These are phyloP conservation scores for Emydoidea blandingii DNA, from an alignment of 2,797 vertebrate species.

Conservation along the genomic window DNA sequence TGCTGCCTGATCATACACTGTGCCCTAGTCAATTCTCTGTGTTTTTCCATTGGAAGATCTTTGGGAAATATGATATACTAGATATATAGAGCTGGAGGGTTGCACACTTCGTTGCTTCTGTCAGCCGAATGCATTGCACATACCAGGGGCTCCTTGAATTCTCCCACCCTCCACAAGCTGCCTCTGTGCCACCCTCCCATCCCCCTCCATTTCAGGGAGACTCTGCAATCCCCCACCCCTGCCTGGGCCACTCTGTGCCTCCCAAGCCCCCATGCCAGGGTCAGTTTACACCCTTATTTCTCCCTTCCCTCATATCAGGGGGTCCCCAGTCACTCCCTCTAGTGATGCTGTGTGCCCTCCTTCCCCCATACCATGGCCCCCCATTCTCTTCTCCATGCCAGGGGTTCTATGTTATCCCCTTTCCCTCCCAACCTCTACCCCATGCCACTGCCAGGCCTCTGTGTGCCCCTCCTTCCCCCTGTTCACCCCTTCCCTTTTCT, in stretches of 20 bases:
- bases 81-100: neutral
- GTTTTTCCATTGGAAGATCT: neutral
- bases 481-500: neutral
- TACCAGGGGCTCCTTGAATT: neutral
- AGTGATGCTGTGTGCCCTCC: no score
- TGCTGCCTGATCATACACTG: neutral
- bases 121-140: no score
- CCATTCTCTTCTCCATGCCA: neutral
- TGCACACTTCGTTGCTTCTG: no score
- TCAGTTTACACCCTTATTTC: neutral
- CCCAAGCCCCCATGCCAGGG: neutral
- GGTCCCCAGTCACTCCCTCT: no score
- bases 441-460: no score
- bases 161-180: no score
- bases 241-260: no score
- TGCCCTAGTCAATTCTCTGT: neutral
- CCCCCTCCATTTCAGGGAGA: neutral
- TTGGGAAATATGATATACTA: neutral
- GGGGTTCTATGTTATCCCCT: neutral
- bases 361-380: neutral
- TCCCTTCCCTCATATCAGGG: neutral
- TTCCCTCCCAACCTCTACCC: neutral
- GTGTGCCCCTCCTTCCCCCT: neutral
- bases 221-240: neutral
- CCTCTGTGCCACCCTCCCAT: no score